Conservation (phyloP, 1,140 invertebrate genomes). For the Chrysomallon squamiferum region DNA sequence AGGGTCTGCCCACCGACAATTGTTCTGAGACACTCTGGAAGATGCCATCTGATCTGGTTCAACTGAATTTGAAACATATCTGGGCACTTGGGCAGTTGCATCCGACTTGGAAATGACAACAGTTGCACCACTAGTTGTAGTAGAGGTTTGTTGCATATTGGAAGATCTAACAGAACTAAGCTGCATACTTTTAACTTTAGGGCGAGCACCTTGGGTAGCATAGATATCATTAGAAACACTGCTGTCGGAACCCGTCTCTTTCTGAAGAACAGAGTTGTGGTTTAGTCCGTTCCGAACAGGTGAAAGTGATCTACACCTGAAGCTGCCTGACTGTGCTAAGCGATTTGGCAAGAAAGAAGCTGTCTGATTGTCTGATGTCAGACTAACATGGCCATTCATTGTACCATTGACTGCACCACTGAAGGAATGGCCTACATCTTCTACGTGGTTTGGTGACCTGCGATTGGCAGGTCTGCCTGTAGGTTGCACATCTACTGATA, state of each 20-base stretch:
- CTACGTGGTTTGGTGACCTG: not conserved
- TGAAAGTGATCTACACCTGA: constrained; percentile 32
- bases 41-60: not conserved
- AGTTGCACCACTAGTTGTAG: not conserved
- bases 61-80: constrained; percentile 4
- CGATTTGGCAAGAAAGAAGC: constrained; percentile 4
- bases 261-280: constrained; percentile 41
- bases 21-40: constrained; percentile 8
- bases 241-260: constrained; percentile 22
- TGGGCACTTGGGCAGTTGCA: constrained; percentile 13
- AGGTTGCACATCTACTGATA: constrained; percentile 6
- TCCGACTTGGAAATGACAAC: not conserved
- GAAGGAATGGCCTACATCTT: not conserved
- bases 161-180: constrained; percentile 9
- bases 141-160: not conserved
- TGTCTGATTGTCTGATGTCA: not conserved
- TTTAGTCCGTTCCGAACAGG: constrained; percentile 44
- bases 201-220: constrained; percentile 42
- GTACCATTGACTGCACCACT: not conserved
- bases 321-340: constrained; percentile 11
- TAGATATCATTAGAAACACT: constrained; percentile 30
- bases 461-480: not conserved
- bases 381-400: not conserved
- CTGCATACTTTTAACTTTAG: constrained; percentile 30
- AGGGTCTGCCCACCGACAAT: constrained; percentile 60